Evolutionary conservation across 2,888 invertebrate species (phyloP).

Genomic region (Nemoura dubitans): DNA sequence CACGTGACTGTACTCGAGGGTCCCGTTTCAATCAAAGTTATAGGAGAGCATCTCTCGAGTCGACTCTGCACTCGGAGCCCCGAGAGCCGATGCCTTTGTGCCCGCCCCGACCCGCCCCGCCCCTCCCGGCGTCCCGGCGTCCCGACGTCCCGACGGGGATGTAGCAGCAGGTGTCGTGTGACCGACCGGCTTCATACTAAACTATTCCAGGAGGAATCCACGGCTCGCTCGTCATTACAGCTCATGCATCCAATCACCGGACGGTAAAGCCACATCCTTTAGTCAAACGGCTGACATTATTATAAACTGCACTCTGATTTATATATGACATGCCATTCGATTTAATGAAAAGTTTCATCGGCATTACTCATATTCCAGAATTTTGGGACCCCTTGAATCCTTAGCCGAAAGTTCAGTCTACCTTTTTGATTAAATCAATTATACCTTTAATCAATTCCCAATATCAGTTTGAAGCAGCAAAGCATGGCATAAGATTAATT

Average conservation of each 20-base stretch:
- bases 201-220: not conserved
- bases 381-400: too few species aligned
- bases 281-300: too few species aligned
- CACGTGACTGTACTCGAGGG: not conserved
- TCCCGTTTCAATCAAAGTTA: slow-evolving; percentile 7
- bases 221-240: not conserved
- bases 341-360: too few species aligned
- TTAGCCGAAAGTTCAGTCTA: too few species aligned
- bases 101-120: not conserved
- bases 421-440: not conserved
- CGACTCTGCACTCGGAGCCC: not conserved
- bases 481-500: not conserved
- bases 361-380: too few species aligned
- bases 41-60: not conserved
- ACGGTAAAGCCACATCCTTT: too few species aligned
- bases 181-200: not conserved
- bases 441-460: not conserved
- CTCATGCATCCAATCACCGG: too few species aligned
- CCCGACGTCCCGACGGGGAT: not conserved
- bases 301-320: too few species aligned
- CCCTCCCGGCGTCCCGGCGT: not conserved
- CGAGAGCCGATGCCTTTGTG: not conserved
- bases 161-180: not conserved
- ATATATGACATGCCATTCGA: too few species aligned
- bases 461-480: not conserved